Percentiles rank a stretch among this genome's conserved stretches.
phyloP scores from a whole-genome alignment of 1,140 invertebrate genomes.

The Drosophila pectinifera region DNA sequence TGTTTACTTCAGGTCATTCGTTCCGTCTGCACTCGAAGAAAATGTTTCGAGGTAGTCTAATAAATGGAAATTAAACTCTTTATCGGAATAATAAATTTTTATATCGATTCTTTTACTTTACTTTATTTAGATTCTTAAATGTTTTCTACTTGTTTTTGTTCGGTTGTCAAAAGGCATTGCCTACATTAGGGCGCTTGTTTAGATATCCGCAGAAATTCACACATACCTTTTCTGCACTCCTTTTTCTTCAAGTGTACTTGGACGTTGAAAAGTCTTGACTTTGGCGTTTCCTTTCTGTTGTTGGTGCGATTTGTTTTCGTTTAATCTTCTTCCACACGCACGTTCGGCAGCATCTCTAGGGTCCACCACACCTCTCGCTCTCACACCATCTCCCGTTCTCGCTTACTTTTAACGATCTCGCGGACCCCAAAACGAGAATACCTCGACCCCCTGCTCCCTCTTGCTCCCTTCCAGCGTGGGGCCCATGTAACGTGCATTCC shows the following conservation, averaged over 20 bases:
- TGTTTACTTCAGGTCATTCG: conserved; percentile 57
- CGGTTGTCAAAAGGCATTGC: background rate
- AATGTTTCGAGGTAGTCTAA: background rate
- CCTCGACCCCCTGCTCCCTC: conserved; percentile 9
- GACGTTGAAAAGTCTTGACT: conserved; percentile 29
- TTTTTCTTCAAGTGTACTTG: conserved; percentile 8
- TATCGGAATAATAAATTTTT: background rate
- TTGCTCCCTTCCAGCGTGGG: conserved; percentile 1
- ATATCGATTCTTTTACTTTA: too few relatives aligned
- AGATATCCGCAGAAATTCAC: background rate
- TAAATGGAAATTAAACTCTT: background rate
- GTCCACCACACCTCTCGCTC: conserved; percentile 25
- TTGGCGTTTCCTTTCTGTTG: conserved; percentile 22
- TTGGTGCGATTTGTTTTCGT: conserved; percentile 56
- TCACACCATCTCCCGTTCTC: background rate
- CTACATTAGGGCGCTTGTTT: background rate
- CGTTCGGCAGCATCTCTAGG: conserved; percentile 49
- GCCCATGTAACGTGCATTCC: conserved; percentile 25
- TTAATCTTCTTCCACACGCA: conserved; percentile 54
- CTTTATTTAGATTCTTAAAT: too few relatives aligned
- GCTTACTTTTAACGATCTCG: conserved; percentile 53
- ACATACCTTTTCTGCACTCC: too few relatives aligned
- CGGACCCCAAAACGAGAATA: conserved; percentile 55
- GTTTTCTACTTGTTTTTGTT: background rate
- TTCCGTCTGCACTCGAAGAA: conserved; percentile 11